Conservation (phyloP, 2,888 invertebrate species). For the Chrysolina haemoptera region DNA sequence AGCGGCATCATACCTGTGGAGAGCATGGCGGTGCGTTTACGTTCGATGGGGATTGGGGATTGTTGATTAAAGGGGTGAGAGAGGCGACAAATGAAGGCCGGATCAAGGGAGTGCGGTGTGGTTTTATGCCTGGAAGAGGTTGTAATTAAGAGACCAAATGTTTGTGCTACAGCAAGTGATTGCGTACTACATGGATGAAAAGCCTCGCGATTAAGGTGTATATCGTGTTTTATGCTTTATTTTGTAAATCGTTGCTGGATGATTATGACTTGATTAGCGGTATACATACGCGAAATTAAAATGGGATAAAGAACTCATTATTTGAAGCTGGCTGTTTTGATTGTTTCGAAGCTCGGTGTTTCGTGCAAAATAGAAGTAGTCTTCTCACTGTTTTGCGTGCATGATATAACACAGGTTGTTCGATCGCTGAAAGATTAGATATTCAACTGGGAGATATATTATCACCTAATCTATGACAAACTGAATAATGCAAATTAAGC, state of each 20-base stretch:
- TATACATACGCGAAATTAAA: constrained; percentile 1
- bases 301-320: constrained; percentile 5
- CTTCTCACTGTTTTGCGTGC: not conserved
- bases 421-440: too few species aligned
- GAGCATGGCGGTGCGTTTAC: not conserved
- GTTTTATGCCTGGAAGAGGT: constrained; percentile 23
- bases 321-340: not conserved
- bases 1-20: constrained; percentile 16
- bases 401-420: not conserved
- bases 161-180: constrained; percentile 20
- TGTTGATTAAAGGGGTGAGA: constrained; percentile 23
- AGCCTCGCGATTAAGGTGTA: not conserved
- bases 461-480: too few species aligned
- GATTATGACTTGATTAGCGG: constrained; percentile 15
- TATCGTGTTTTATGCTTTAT: constrained; percentile 4
- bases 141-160: constrained; percentile 24
- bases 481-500: too few species aligned
- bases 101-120: constrained; percentile 19
- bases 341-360: not conserved
- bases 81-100: constrained; percentile 21
- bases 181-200: constrained; percentile 15
- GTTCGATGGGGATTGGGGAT: constrained; percentile 4
- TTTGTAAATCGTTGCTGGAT: not conserved
- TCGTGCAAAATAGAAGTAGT: not conserved
- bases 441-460: too few species aligned